Conservation (phyloP, 2,113 vertebrate genomes). For the Ceyx margarethae region DNA sequence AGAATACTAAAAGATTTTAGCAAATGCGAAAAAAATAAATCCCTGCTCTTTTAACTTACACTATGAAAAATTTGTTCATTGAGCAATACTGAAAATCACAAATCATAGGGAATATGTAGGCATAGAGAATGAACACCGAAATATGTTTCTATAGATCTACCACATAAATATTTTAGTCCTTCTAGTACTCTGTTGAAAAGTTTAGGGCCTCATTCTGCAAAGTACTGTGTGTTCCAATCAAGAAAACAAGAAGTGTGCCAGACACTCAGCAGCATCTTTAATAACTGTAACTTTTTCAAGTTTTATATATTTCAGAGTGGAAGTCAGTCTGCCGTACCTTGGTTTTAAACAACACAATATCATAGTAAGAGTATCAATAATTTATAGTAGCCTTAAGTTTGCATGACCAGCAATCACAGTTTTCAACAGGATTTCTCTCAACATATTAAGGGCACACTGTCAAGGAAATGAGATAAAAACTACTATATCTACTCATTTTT, state of each 20-base stretch:
- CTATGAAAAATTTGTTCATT: background rate
- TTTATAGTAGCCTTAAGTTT: background rate
- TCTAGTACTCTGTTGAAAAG: background rate
- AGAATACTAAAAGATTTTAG: background rate
- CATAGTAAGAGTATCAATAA: background rate
- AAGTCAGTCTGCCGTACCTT: background rate
- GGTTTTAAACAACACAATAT: background rate
- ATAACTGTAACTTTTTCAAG: background rate
- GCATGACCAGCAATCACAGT: background rate
- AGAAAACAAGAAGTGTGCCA: background rate
- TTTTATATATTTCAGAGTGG: background rate
- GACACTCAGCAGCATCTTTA: background rate
- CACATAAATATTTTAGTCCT: background rate
- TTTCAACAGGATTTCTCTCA: background rate
- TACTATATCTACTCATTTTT: background rate
- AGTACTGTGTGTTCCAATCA: background rate
- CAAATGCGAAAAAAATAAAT: background rate
- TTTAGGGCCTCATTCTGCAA: background rate
- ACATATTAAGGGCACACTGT: constrained; percentile 61
- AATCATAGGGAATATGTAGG: background rate
- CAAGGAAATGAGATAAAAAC: constrained; percentile 30
- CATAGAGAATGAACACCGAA: constrained; percentile 6
- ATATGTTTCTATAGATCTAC: background rate
- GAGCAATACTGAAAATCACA: constrained; percentile 16
- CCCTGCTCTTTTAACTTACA: background rate